Percentiles rank a stretch among this genome's conserved stretches.
These are phyloP conservation scores for Bhutanitis thaidina DNA, from an alignment of 2,888 invertebrate species.

Conservation along the genomic window DNA sequence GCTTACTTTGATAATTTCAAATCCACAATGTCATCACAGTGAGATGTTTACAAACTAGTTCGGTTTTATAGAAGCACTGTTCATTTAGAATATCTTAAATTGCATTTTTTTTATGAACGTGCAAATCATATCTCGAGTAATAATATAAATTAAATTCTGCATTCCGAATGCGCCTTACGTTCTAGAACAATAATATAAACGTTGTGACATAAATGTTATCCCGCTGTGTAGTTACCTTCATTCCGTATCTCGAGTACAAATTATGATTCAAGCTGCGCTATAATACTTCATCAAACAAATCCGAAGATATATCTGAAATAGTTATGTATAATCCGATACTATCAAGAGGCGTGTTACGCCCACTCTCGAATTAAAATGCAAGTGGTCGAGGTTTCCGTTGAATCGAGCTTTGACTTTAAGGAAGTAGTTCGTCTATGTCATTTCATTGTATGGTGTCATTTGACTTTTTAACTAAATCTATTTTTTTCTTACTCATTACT, in stretches of 20 bases:
- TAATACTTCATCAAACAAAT: constrained; percentile 19
- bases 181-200: constrained; percentile 11
- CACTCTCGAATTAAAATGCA: constrained; percentile 19
- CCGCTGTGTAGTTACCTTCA: constrained; percentile 11
- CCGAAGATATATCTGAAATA: constrained; percentile 15
- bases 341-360: constrained; percentile 18
- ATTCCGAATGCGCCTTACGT: background rate
- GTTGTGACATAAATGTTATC: constrained; percentile 9
- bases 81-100: too few relatives aligned
- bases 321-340: constrained; percentile 9
- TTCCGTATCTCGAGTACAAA: constrained; percentile 10
- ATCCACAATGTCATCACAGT: too few relatives aligned
- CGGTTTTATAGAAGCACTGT: too few relatives aligned
- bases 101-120: too few relatives aligned
- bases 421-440: constrained; percentile 71
- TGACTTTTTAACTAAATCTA: background rate
- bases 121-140: too few relatives aligned
- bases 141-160: background rate
- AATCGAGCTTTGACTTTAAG: constrained; percentile 34
- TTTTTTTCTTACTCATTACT: too few relatives aligned
- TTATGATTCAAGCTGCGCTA: constrained; percentile 11
- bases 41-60: too few relatives aligned
- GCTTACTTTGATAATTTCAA: too few relatives aligned
- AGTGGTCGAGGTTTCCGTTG: constrained; percentile 36
- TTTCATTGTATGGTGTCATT: constrained; percentile 44